Base-by-base conservation (phyloP, 2,888 invertebrate genomes). In the Clunio marinus region DNA sequence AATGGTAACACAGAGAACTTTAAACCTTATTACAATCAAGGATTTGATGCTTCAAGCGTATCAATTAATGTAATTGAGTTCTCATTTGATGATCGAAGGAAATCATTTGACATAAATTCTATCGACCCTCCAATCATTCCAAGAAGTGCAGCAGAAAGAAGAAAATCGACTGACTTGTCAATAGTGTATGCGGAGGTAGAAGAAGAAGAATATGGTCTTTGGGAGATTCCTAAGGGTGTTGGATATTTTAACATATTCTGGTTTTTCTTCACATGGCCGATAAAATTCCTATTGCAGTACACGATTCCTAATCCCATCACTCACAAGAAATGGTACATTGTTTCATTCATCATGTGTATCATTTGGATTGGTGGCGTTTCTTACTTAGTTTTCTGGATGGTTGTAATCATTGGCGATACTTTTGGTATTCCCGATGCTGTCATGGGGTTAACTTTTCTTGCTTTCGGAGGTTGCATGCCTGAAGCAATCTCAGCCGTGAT, bases 351-450 rank as follows among this genome's bases (percentile, higher is more conserved):
- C 15, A 88, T 94, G 86, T 93, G 93, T 75, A 86, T 94, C 25
- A 76, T 91, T 1, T 93, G 91, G 86, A 92, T 96, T 71, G 95
- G 91, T 1, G 77, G 81, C 1, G 87, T 92, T 71, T 91, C 95
- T 0, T 96, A 94, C 75, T 73, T 93, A 67, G 89, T 93, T 25
- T 89, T 95, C 0, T 96, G 96, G 96, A 92, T 94, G 87, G 88
- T 95, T 76, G 87, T 92, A 28, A 83, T 90, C 2, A 86, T 94
- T 71, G 95, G 95, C 89, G 77, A 78, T 78, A 73, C 51, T 4
- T 60, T 69, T 46, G 81, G 83, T 2, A 89, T 96, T 60, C 89
- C 93, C 0, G 93, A 93, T 73, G 88, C 92, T 8, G 88, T 96
- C 0, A 91, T 95, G 88, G 96, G 95, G 1, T 86, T 96, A 74